Percentiles rank a stretch among this genome's conserved stretches.
These are phyloP conservation scores for Zoanthus gigantus DNA, from an alignment of 92 coral and sea anemone genomes.

Conservation along the genomic window DNA sequence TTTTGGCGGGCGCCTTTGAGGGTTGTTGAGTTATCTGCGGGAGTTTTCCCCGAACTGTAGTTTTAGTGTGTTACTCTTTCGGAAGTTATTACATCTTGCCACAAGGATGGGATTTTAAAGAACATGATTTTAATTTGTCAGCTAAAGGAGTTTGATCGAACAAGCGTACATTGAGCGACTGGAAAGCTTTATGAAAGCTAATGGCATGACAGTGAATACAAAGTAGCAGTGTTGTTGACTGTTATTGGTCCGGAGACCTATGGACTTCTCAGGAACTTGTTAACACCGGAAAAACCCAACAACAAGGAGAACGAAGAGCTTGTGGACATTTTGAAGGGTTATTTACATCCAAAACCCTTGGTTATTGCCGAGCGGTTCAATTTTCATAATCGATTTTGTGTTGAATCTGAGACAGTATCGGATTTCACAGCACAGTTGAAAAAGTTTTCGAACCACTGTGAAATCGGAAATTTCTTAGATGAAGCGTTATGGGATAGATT, in stretches of 20 bases:
- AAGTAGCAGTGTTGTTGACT: conserved; percentile 50
- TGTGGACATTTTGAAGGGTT: conserved; percentile 28
- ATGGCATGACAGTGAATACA: not conserved
- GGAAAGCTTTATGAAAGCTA: not conserved
- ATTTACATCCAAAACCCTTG: conserved; percentile 51
- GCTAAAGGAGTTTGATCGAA: too few species aligned
- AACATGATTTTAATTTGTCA: too few species aligned
- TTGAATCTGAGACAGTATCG: conserved; percentile 11
- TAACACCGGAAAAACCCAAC: conserved; percentile 21
- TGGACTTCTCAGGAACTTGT: conserved; percentile 37
- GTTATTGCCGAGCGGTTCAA: conserved; percentile 46
- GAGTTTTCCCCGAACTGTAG: too few species aligned
- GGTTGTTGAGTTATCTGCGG: too few species aligned
- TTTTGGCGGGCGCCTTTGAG: too few species aligned
- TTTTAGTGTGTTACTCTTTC: too few species aligned
- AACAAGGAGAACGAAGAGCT: conserved; percentile 27
- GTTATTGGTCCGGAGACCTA: conserved; percentile 58
- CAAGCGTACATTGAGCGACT: not conserved
- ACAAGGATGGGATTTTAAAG: too few species aligned
- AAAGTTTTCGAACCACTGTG: conserved; percentile 30
- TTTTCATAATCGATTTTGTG: conserved; percentile 33
- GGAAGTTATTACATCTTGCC: too few species aligned
- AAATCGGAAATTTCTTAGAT: conserved; percentile 17
- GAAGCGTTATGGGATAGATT: conserved; percentile 39
- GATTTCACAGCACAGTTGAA: conserved; percentile 8